Evolutionary conservation across 2,888 invertebrate species (phyloP).

Genomic region (Druceiella hillmani): DNA sequence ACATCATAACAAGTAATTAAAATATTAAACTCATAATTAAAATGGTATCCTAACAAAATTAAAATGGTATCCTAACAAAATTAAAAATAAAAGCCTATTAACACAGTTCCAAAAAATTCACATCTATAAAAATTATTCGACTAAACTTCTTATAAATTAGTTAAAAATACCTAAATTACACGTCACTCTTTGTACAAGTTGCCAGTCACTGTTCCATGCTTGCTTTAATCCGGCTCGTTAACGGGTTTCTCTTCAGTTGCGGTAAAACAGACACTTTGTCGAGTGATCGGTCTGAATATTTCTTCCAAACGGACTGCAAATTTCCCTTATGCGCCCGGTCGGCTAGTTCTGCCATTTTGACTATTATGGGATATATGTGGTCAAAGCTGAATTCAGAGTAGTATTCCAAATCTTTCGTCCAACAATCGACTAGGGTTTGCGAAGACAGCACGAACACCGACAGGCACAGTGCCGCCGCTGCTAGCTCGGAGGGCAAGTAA

Average conservation of each 20-base stretch:
- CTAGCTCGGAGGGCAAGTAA: constrained; percentile 76
- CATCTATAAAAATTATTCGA: too few species aligned
- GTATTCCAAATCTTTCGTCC: constrained; percentile 69
- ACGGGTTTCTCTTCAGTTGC: constrained; percentile 56
- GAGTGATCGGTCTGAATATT: constrained; percentile 54
- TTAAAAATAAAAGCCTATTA: too few species aligned
- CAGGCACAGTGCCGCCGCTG: constrained; percentile 75
- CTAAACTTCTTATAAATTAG: too few species aligned
- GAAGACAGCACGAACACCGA: constrained; percentile 53
- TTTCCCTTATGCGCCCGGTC: constrained; percentile 64
- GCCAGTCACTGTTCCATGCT: too few species aligned
- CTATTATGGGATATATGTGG: constrained; percentile 63
- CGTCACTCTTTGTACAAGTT: too few species aligned
- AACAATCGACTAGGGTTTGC: constrained; percentile 45
- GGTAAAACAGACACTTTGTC: constrained; percentile 60
- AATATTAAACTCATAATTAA: too few species aligned
- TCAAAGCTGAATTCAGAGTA: constrained; percentile 71
- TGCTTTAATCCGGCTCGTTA: too few species aligned
- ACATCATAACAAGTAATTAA: too few species aligned
- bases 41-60: too few species aligned
- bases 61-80: too few species aligned
- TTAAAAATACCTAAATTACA: too few species aligned
- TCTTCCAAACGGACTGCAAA: constrained; percentile 62
- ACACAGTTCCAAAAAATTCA: too few species aligned
- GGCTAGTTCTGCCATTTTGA: constrained; percentile 64